phyloP scores from a whole-genome alignment of 2,113 vertebrate species.

The Rattus norvegicus region GRCr8 NC_086036.1:13584501-13585000 shows the following conservation, averaged over 20 bases:
- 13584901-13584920: neutral
- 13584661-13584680: conserved; percentile 78
- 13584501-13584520: conserved; percentile 73
- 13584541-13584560: conserved; percentile 78
- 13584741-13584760: conserved; percentile 40
- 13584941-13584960: neutral
- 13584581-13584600: conserved; percentile 73
- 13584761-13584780: conserved; percentile 11
- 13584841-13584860: neutral
- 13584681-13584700: conserved; percentile 47
- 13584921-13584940: conserved; percentile 30
- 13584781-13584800: neutral
- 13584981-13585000: neutral
- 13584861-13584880: neutral
- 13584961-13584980: conserved; percentile 3
- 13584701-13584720: neutral
- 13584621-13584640: conserved; percentile 59
- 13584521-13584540: conserved; percentile 67
- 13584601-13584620: conserved; percentile 71
- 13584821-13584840: neutral
- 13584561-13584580: conserved; percentile 62
- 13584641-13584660: conserved; percentile 53
- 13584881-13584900: neutral
- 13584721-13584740: neutral
- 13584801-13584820: neutral